phyloP scores from a whole-genome alignment of 2,113 vertebrate genomes.

The Varanus salvator region DNA sequence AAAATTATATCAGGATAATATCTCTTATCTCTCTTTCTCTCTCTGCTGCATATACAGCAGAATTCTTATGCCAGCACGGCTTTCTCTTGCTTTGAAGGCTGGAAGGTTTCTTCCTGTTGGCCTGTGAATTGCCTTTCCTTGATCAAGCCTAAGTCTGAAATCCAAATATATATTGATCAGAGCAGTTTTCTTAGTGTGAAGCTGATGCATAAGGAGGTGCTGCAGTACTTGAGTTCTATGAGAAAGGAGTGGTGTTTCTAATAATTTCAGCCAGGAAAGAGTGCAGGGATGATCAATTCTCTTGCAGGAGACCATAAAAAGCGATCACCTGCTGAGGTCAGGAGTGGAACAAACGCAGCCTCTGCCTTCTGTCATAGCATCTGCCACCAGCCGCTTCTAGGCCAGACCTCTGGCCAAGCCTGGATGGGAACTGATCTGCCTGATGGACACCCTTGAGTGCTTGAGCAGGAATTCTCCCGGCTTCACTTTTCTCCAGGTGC shows the following conservation, averaged over 20 bases:
- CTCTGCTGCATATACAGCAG: conserved; percentile 3
- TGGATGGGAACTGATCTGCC: neutral
- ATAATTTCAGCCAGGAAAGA: neutral
- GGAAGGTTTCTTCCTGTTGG: conserved; percentile 42
- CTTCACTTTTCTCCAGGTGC: neutral
- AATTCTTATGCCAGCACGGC: conserved; percentile 49
- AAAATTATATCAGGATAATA: neutral
- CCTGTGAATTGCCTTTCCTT: conserved; percentile 44
- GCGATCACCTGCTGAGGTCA: rapidly evolving
- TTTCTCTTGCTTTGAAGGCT: conserved; percentile 62
- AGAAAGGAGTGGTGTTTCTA: neutral
- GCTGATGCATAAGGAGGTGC: conserved; percentile 43
- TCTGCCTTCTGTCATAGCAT: rapidly evolving
- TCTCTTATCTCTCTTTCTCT: conserved; percentile 36
- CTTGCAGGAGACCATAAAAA: neutral
- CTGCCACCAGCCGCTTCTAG: neutral
- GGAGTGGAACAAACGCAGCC: neutral
- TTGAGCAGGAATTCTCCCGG: neutral
- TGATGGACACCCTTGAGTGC: rapidly evolving
- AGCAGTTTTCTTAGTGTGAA: conserved; percentile 34
- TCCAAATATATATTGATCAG: conserved; percentile 62
- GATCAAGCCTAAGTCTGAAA: conserved; percentile 68
- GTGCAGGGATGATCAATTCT: neutral
- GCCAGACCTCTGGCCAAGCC: neutral
- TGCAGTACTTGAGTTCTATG: conserved; percentile 4